Conservation (phyloP, 2,888 invertebrate species). For the Euclidia mi region DNA sequence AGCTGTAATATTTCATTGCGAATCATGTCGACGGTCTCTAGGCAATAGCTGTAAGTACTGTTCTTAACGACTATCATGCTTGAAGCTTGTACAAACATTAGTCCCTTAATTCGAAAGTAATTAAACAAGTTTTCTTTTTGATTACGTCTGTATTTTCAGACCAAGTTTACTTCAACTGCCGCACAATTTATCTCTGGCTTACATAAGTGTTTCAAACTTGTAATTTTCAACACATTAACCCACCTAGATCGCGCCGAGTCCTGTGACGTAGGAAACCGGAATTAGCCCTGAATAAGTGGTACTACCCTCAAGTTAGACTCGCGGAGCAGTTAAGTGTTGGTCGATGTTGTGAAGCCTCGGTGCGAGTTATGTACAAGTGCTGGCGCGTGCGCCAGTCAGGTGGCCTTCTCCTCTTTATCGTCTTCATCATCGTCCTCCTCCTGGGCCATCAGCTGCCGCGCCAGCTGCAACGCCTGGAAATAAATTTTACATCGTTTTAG, state of each 20-base stretch:
- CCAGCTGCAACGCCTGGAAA: conserved; percentile 96
- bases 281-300: conserved; percentile 43
- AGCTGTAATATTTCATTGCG: not conserved
- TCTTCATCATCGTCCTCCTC: conserved; percentile 96
- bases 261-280: conserved; percentile 18
- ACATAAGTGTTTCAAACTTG: conserved; percentile 14
- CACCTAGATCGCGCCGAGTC: conserved; percentile 7
- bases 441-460: conserved; percentile 96
- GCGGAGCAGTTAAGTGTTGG: conserved; percentile 22
- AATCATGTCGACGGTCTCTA: too few species aligned
- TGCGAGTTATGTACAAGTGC: conserved; percentile 58
- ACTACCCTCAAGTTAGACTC: conserved; percentile 17
- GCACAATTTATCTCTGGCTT: conserved; percentile 7
- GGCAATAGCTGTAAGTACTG: too few species aligned
- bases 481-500: not conserved
- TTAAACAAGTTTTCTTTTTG: not conserved
- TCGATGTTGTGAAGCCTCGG: conserved; percentile 48
- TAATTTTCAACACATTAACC: conserved; percentile 17
- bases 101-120: too few species aligned
- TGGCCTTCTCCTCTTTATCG: conserved; percentile 56
- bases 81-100: too few species aligned
- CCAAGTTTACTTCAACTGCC: conserved; percentile 5
- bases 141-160: conserved; percentile 16
- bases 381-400: conserved; percentile 71
- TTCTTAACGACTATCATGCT: too few species aligned